Base-by-base conservation (phyloP, 2,113 vertebrate genomes). In the Lagenorhynchus albirostris region DNA sequence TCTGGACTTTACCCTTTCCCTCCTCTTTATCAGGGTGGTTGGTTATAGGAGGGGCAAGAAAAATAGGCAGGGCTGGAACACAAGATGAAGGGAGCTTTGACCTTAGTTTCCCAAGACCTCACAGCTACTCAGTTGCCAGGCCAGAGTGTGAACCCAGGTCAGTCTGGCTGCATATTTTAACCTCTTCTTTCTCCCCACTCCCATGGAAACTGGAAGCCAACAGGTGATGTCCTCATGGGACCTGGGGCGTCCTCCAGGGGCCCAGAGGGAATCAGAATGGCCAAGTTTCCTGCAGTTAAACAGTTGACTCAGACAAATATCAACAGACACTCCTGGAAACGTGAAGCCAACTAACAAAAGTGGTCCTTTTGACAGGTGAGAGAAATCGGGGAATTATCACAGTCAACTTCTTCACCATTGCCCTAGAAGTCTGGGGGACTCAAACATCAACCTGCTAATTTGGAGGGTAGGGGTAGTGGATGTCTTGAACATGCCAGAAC, bases 281-380 rank as follows among this genome's bases (percentile, higher is more conserved):
- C 65, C 62, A 23, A 2, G 38, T 74, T 94, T 87, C 91, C 62
- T 44, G 38, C 29, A 47, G 83, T 92, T 76, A 67, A 50, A 60
- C 47, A 23, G 89, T 44, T 97, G 82, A 81, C 85, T 85, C 73
- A 95, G 63, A 47, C n/a, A 67, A 84, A 62, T 68, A 90, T 55
- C 93, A 93, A 89, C 62, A 97, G 82, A 83, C 89, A 93, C 89
- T 68, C 93, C 95, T 89, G 85, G 95, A 96, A 86, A 94, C 62
- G 18, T n/a, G 80, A 96, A 94, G 70, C 87, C 67, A 55, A 31
- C 85, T 55, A 62, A n/a, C 47, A 38, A 38, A 67, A 89, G 12
- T 0, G 2, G 41, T 63, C 80, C 38, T 80, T 93, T 26, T 31
- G 23, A 55, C 70, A 44, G 60, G n/a, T 93, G 38, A 83, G 25